phyloP scores from a whole-genome alignment of 2,113 vertebrate species.

The Aplodontia rufa region DNA sequence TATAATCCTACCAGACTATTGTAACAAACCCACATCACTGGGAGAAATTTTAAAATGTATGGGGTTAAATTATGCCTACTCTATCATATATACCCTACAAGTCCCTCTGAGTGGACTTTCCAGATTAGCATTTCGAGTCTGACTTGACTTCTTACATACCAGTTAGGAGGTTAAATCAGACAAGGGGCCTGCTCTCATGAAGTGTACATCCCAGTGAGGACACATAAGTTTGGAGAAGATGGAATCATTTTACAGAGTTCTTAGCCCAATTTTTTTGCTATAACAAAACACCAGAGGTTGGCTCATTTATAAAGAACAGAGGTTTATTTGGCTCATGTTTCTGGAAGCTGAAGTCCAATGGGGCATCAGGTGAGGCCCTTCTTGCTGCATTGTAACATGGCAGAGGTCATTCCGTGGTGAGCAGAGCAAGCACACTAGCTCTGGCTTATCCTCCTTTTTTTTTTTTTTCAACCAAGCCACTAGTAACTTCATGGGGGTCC shows the following conservation, averaged over 20 bases:
- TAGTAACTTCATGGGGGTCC: too few species aligned
- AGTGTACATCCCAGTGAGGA: background rate
- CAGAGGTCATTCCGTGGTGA: background rate
- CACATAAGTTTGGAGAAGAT: background rate
- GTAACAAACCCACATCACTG: rapidly evolving
- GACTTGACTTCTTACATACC: background rate
- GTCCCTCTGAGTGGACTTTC: background rate
- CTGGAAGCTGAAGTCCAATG: background rate
- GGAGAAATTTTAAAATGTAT: background rate
- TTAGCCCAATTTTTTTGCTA: background rate
- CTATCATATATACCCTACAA: too few species aligned
- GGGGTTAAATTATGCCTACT: background rate
- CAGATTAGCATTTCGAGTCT: background rate
- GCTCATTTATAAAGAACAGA: background rate
- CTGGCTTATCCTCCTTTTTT: too few species aligned
- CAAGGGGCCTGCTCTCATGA: background rate
- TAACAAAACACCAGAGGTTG: background rate
- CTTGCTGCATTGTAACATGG: too few species aligned
- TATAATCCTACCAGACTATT: background rate
- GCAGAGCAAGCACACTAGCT: background rate
- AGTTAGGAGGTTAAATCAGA: background rate
- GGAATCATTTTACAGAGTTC: background rate
- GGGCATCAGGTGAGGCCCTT: background rate
- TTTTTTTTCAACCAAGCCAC: background rate
- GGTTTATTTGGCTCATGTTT: too few species aligned